Evolutionary conservation across 2,113 vertebrate species (phyloP).

Genomic region (Smithornis capensis): DNA sequence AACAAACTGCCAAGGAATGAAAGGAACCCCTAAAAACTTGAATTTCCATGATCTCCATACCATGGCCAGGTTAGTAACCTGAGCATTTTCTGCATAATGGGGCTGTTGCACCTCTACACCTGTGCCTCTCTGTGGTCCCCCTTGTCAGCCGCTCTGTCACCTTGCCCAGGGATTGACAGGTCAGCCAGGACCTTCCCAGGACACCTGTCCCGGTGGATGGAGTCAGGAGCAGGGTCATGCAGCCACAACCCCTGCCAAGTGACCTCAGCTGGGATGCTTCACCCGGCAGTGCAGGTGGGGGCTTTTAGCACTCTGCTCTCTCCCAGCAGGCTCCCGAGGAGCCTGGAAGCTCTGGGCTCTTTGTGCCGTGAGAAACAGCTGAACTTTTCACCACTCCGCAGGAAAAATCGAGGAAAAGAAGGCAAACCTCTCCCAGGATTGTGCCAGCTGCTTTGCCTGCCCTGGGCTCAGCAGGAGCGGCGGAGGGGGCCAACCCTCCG

Average conservation of each 20-base stretch:
- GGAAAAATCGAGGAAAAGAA: not conserved
- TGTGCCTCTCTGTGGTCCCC: not conserved
- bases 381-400: not conserved
- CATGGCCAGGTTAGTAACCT: rapidly evolving
- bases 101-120: not conserved
- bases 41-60: not conserved
- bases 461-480: not conserved
- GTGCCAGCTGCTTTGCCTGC: too few relatives aligned
- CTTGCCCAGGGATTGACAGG: rapidly evolving
- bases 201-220: not conserved
- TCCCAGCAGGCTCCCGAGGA: not conserved
- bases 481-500: rapidly evolving
- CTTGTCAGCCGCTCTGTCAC: not conserved
- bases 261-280: not conserved
- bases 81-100: not conserved
- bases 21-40: not conserved
- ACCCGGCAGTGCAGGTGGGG: too few relatives aligned
- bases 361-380: rapidly evolving
- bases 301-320: not conserved
- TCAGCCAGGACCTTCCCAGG: not conserved
- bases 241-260: rapidly evolving
- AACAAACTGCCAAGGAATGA: not conserved
- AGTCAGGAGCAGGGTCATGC: not conserved
- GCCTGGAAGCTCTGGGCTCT: not conserved
- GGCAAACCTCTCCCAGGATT: not conserved